Evolutionary conservation across 2,113 vertebrate genomes (phyloP), one percentile per base, ranked within the genome.

Genomic region (Odobenus rosmarus): DNA sequence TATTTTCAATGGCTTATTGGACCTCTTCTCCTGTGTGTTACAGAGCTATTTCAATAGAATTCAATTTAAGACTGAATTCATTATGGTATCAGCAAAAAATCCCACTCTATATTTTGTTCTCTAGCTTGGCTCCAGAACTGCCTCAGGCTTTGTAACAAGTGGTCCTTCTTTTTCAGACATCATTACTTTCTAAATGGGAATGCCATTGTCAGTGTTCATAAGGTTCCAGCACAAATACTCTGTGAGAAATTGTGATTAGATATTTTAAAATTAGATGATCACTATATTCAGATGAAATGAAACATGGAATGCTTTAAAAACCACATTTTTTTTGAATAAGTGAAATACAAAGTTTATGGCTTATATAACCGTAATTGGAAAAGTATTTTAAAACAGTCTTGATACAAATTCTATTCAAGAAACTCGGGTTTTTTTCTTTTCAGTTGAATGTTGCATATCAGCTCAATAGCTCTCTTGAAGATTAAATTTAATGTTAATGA

Each of bases 381-480:
- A 90, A 72, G 9, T 74, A 90, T 79, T 96, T 95, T 39, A 88
- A 69, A 89, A 62, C 5, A 67, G 26, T 93, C n/a, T 85, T 59
- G 14, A 81, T 90, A 90, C 89, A 90, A 89, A 90, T 81, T 90
- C 55, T 90, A 51, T 76, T 97, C 55, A 87, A 87, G 36, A 15
- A 26, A 76, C 55, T 39, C 31, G 31, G 64, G 7, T 14, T 9
- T 24, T 26, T 85, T 61, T 89, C n/a, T 79, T 59, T 69, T 9
- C 23, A 59, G 21, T 80, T 90, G 14, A 33, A 59, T 76, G 26
- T 67, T 69, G 15, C 26, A 51, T 51, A 67, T 84, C 24, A 79
- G 39, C 49, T 90, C 21, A 57, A 76, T 95, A 62, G 24, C 13
- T 55, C 79, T 69, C 57, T 84, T 64, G 31, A 64, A 80, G 76